Evolutionary conservation across 2,888 invertebrate species (phyloP).

Genomic region (Caenorhabditis wallacei): DNA sequence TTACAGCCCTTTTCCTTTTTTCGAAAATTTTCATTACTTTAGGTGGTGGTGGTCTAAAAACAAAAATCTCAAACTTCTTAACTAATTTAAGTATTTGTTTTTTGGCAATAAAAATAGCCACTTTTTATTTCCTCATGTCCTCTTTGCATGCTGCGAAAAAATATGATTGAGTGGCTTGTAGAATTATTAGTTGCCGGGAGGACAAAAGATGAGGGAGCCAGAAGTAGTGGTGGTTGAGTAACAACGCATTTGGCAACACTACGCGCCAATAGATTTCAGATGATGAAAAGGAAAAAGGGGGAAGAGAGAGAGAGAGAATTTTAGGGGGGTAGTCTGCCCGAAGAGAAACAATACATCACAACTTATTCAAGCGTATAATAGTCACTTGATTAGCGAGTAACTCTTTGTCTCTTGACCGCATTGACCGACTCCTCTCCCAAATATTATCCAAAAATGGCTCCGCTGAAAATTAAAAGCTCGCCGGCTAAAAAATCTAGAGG

Average conservation of each 20-base stretch:
- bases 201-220: slow-evolving; percentile 43
- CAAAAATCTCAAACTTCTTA: not conserved
- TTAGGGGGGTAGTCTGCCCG: slow-evolving; percentile 19
- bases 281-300: slow-evolving; percentile 25
- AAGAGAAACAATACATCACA: slow-evolving; percentile 57
- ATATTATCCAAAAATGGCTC: slow-evolving; percentile 38
- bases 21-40: too few relatives aligned
- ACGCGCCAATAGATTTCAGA: slow-evolving; percentile 60
- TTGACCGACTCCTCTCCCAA: slow-evolving; percentile 23
- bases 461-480: slow-evolving; percentile 53
- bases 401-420: slow-evolving; percentile 15
- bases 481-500: slow-evolving; percentile 33
- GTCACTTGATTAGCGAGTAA: slow-evolving; percentile 58
- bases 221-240: slow-evolving; percentile 52
- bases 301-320: slow-evolving; percentile 26
- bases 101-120: slow-evolving; percentile 10
- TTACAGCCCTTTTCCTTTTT: too few relatives aligned
- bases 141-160: slow-evolving; percentile 10
- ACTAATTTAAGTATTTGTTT: not conserved
- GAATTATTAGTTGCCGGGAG: slow-evolving; percentile 37
- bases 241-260: slow-evolving; percentile 56
- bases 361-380: slow-evolving; percentile 66
- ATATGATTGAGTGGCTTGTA: slow-evolving; percentile 45
- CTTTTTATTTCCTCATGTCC: slow-evolving; percentile 1
- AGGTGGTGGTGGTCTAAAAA: slow-evolving; percentile 18